Evolutionary conservation across 1,140 invertebrate species (phyloP), one percentile per base, ranked within the genome.

Genomic region (Formica exsecta): DNA sequence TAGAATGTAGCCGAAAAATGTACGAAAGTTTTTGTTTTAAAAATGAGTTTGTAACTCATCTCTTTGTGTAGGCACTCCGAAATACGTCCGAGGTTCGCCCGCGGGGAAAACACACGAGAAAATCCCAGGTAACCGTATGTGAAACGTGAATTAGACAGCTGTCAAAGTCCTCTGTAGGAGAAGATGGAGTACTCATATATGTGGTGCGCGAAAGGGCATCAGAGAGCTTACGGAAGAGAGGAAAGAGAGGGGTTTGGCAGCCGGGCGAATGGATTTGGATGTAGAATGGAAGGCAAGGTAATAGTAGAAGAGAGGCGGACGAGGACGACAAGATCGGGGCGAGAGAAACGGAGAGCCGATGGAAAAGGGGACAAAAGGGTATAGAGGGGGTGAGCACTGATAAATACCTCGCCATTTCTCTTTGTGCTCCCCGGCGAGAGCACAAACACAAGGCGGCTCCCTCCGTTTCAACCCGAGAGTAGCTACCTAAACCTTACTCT

Each of bases 401-500:
- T 95, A 95, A 95, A 95, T 95, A 95, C 90, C 87, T 89, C 88
- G 90, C 90, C 90, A 91, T 91, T 91, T 91, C 90, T 91, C 90
- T 91, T 91, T 91, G 90, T 91, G 90, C 90, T 91, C 90, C 90
- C 90, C 93, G 93, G 94, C 94, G 94, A 95, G 94, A 95, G 93
- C 94, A 94, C 94, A 95, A 95, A 95, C 93, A 94, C 93, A 93
- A 90, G 92, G 92, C 90, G 92, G 89, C 89, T 91, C 90, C 90
- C 90, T 88, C 79, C 89, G 87, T 91, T 91, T 88, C 87, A 90
- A 48, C 89, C 89, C 80, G 86, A 91, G 89, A 91, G 89, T 89
- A 91, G 89, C 88, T 91, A 91, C 90, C 91, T 91, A 91, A 91
- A 92, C 91, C 91, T 90, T 89, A 74, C 89, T 89, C 91, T 90